phyloP scores from a whole-genome alignment of 2,797 vertebrate genomes.

The Sebastes trivittatus region DNA sequence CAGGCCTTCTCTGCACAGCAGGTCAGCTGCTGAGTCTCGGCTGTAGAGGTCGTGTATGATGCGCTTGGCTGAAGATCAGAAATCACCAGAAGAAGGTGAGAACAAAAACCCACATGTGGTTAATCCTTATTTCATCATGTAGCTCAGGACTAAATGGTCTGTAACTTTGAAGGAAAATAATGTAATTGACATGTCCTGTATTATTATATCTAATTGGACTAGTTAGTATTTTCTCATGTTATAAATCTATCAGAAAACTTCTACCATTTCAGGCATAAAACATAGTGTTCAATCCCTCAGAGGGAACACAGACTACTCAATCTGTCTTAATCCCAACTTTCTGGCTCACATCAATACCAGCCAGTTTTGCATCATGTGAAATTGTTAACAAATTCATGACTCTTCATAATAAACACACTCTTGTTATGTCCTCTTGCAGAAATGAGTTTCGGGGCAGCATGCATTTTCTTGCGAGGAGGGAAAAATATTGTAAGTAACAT shows the following conservation, averaged over 20 bases:
- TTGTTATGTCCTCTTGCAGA: conserved; percentile 41
- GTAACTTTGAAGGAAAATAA: too few species aligned
- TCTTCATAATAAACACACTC: background rate
- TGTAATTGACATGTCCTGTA: background rate
- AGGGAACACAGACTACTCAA: background rate
- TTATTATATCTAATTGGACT: background rate
- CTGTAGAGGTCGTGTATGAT: conserved; percentile 16
- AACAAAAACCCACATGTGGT: background rate
- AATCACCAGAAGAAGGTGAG: conserved; percentile 60
- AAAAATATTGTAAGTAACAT: conserved; percentile 77
- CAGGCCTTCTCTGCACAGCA: background rate
- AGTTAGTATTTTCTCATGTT: background rate
- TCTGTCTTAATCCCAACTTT: conserved; percentile 11
- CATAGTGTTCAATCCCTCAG: background rate
- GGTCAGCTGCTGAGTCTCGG: background rate
- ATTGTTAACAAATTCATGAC: background rate
- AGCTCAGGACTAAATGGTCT: background rate
- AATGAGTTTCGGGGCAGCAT: conserved; percentile 82
- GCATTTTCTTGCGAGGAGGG: conserved; percentile 83
- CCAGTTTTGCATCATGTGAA: background rate
- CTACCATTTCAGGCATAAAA: background rate
- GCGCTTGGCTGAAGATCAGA: conserved; percentile 42
- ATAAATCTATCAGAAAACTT: background rate
- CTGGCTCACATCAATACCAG: background rate
- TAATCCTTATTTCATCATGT: background rate